Evolutionary conservation across 2,797 vertebrate species (phyloP).

Genomic region (Crypturellus tataupa): DNA sequence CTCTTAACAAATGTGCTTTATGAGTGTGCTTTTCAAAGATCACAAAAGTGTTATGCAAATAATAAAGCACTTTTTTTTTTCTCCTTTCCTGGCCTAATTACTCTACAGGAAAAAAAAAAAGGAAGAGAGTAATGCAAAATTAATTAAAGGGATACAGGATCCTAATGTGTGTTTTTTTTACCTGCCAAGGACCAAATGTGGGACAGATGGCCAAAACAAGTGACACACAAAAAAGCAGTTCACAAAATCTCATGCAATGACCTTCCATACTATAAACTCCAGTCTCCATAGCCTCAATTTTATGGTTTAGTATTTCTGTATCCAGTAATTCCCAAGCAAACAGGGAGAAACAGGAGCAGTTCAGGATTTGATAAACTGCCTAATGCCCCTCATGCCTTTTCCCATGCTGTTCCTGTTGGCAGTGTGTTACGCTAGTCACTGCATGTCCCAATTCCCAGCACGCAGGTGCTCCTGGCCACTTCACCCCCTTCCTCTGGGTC

Average conservation of each 20-base stretch:
- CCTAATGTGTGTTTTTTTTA: constrained; percentile 29
- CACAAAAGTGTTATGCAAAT: not conserved
- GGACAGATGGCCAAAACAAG: constrained; percentile 43
- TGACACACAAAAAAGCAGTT: not conserved
- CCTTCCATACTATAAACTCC: not conserved
- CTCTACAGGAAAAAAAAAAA: not conserved
- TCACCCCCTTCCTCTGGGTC: not conserved
- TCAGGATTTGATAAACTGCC: not conserved
- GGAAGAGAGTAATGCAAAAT: not conserved
- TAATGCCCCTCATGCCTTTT: not conserved
- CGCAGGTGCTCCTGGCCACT: not conserved
- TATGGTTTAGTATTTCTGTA: not conserved
- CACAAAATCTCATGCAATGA: not conserved
- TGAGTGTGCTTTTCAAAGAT: not conserved
- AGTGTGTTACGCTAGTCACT: not conserved
- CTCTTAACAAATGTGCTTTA: not conserved
- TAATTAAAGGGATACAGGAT: constrained; percentile 40
- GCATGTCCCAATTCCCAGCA: not conserved
- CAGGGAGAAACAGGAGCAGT: not conserved
- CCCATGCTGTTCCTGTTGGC: not conserved
- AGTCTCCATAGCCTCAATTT: not conserved
- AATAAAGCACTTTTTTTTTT: not conserved
- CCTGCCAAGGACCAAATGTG: constrained; percentile 57
- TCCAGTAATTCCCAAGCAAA: not conserved
- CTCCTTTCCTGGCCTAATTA: constrained; percentile 49